phyloP scores from a whole-genome alignment of 2,113 vertebrate genomes.

The Cyprichromis sp. region DNA sequence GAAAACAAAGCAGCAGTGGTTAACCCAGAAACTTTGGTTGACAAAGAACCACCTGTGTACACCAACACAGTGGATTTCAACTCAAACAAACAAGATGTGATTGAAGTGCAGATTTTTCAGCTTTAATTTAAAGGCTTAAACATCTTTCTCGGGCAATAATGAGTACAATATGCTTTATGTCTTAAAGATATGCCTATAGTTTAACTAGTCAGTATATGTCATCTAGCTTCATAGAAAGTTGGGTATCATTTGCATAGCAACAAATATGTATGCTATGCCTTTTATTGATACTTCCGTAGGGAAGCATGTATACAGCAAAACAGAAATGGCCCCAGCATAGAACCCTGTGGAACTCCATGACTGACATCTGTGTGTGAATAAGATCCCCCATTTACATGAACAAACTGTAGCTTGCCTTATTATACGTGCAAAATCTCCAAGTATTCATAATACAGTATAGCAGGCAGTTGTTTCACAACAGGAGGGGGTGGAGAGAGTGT shows the following conservation, averaged over 20 bases:
- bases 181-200: background rate
- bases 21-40: background rate
- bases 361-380: background rate
- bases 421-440: background rate
- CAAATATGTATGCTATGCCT: background rate
- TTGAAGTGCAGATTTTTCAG: background rate
- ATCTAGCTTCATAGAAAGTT: background rate
- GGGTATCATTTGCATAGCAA: background rate
- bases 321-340: background rate
- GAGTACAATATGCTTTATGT: background rate
- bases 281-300: background rate
- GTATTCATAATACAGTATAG: conserved; percentile 7
- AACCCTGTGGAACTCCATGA: background rate
- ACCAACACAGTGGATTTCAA: background rate
- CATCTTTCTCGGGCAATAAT: background rate
- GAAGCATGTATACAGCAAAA: background rate
- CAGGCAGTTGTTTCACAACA: background rate
- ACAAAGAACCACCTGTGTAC: background rate
- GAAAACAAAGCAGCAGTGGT: background rate
- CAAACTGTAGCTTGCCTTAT: background rate
- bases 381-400: background rate
- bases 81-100: background rate
- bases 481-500: background rate
- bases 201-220: background rate
- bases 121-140: background rate